These are phyloP conservation scores for Patiria pectinifera DNA, from an alignment of 53 echinoderm and acorn worm genomes.

Conservation along the genomic window DNA sequence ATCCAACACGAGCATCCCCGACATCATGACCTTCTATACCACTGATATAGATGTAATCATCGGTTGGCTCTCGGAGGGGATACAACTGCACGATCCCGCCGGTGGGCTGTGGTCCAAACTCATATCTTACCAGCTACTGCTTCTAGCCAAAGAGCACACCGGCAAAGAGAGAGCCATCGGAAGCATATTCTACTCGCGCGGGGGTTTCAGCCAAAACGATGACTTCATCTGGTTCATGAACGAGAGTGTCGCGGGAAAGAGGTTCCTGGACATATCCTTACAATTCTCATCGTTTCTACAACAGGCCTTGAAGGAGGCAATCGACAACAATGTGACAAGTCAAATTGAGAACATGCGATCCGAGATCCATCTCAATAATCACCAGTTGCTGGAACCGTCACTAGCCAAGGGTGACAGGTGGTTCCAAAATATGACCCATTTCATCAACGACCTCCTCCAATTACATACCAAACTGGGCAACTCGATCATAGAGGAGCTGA, in stretches of 20 bases:
- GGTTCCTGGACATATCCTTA: slow-evolving; percentile 11
- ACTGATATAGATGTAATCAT: slow-evolving; percentile 42
- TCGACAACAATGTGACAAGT: not conserved
- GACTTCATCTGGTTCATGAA: slow-evolving; percentile 55
- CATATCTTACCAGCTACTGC: slow-evolving; percentile 54
- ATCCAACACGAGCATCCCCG: not conserved
- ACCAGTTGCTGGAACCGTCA: slow-evolving; percentile 1
- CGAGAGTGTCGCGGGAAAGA: slow-evolving; percentile 30
- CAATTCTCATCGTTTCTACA: slow-evolving; percentile 26
- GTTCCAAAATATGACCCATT: slow-evolving; percentile 55
- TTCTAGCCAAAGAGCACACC: slow-evolving; percentile 58
- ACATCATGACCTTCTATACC: slow-evolving; percentile 46
- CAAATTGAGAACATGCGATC: slow-evolving; percentile 26
- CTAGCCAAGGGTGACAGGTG: slow-evolving; percentile 32
- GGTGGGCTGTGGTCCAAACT: slow-evolving; percentile 37
- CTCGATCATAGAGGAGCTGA: slow-evolving; percentile 33
- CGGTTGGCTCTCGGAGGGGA: slow-evolving; percentile 23
- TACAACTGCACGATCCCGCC: not conserved
- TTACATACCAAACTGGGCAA: slow-evolving; percentile 21
- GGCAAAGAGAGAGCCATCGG: slow-evolving; percentile 62
- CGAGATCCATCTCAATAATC: slow-evolving; percentile 32
- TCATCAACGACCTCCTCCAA: slow-evolving; percentile 33
- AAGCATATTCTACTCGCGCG: slow-evolving; percentile 46
- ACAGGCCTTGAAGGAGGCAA: not conserved
- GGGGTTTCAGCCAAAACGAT: slow-evolving; percentile 10